Evolutionary conservation across 2,113 vertebrate genomes (phyloP).

Genomic region (Psilopogon haemacephalus): DNA sequence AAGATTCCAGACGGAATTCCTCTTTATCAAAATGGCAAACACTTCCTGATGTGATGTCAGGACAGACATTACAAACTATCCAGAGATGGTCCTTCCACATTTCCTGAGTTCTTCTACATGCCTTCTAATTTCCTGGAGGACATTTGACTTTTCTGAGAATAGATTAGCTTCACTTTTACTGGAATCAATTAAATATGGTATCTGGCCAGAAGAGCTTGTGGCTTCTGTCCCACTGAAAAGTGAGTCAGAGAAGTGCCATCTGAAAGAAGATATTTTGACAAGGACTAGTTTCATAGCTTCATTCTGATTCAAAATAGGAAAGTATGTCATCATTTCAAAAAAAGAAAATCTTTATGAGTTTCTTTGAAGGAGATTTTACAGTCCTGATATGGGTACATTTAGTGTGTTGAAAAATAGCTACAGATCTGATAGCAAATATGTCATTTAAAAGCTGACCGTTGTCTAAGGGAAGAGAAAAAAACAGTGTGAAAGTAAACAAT

Average conservation of each 20-base stretch:
- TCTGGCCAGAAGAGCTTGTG: slow-evolving; percentile 11
- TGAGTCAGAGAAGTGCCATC: not conserved
- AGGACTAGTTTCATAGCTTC: not conserved
- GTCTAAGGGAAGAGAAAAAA: not conserved
- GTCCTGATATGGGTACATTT: not conserved
- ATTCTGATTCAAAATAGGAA: not conserved
- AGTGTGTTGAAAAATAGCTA: not conserved
- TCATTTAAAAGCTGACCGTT: not conserved
- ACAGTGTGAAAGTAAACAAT: not conserved
- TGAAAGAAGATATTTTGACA: not conserved
- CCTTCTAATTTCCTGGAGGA: slow-evolving; percentile 47
- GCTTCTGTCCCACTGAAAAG: slow-evolving; percentile 6
- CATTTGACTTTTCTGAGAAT: slow-evolving; percentile 35
- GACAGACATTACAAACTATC: slow-evolving; percentile 27
- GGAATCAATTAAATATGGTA: slow-evolving; percentile 25
- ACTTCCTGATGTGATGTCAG: slow-evolving; percentile 33
- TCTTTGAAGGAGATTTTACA: not conserved
- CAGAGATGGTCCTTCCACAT: slow-evolving; percentile 34
- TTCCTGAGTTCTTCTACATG: slow-evolving; percentile 41
- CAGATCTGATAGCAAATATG: not conserved
- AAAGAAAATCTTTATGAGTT: not conserved
- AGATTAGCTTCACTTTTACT: slow-evolving; percentile 35
- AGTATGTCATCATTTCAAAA: not conserved
- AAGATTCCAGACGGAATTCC: slow-evolving; percentile 39
- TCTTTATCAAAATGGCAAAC: slow-evolving; percentile 47